A percentile compares a stretch with the other conserved stretches of the same genome.
These are phyloP conservation scores for Leptoteleia sp. DNA, from an alignment of 1,140 invertebrate genomes.

Conservation along the genomic window DNA sequence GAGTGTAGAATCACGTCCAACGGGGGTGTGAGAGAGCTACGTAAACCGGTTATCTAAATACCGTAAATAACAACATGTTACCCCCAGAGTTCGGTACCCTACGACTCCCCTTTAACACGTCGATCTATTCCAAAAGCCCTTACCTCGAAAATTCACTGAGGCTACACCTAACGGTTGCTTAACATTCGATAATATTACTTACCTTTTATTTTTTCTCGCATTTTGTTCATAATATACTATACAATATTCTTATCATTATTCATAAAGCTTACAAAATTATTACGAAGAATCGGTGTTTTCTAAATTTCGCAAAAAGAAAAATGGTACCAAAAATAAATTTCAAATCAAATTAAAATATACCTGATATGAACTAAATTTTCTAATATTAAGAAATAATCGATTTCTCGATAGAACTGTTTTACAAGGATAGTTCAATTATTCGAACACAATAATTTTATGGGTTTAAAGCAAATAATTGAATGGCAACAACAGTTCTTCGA, in stretches of 20 bases:
- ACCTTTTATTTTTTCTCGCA: neutral
- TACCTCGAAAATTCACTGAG: slow-evolving; percentile 33
- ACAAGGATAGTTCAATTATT: too few relatives aligned
- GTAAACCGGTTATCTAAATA: slow-evolving; percentile 81
- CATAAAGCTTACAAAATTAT: too few relatives aligned
- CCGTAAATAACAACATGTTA: slow-evolving; percentile 80
- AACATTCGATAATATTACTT: slow-evolving; percentile 7
- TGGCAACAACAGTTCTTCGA: slow-evolving; percentile 41
- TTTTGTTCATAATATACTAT: too few relatives aligned
- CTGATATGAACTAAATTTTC: too few relatives aligned
- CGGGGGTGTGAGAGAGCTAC: slow-evolving; percentile 73
- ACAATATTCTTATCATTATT: too few relatives aligned
- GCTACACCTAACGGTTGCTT: slow-evolving; percentile 17
- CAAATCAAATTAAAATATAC: too few relatives aligned
- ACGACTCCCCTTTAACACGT: slow-evolving; percentile 58
- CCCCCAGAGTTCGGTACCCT: slow-evolving; percentile 57
- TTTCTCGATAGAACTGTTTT: too few relatives aligned
- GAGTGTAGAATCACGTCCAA: slow-evolving; percentile 75
- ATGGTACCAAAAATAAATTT: too few relatives aligned
- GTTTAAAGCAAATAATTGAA: slow-evolving; percentile 18
- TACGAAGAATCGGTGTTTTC: too few relatives aligned
- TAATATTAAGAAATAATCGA: too few relatives aligned
- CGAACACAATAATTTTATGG: slow-evolving; percentile 16
- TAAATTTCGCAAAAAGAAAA: too few relatives aligned
- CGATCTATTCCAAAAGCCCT: slow-evolving; percentile 54